Evolutionary conservation across 2,888 invertebrate species (phyloP), one percentile per base, ranked within the genome.

Genomic region (Capitulum mitella): DNA sequence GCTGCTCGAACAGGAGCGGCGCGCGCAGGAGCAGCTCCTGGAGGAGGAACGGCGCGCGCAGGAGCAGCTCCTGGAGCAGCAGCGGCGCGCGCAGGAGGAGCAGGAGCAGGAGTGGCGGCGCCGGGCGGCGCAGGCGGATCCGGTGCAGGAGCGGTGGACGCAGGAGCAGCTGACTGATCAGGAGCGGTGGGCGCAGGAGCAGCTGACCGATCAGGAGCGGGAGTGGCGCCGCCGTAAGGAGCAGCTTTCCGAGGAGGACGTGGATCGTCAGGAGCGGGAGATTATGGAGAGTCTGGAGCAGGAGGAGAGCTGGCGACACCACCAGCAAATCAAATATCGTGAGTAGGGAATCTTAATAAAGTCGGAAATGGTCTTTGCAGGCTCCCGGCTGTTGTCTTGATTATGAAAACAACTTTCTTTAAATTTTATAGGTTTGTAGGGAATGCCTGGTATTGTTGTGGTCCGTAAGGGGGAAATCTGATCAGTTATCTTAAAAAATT

Each of bases 281-380:
- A 90, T 91, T 78, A 90, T 90, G 80, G 90, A 90, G 84, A 87
- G 89, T 81, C 86, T 90, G 40, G 90, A 90, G 83, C 88, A 89
- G 85, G 86, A 89, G 86, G 87, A 92, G 86, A 87, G 91, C 85
- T 90, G 88, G 85, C 85, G 87, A 80, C 88, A 88, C 82, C 86
- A 85, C 61, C 85, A 85, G 83, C 84, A 81, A 84, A 80, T 79
- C 80, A 75, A 77, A 79, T 79, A 79, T 75, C 77, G 78, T 78
- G 46, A 79, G 70, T 78, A n/a, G n/a, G n/a, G n/a, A n/a, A n/a
- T n/a, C n/a, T n/a, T n/a, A n/a, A n/a, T n/a, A n/a, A n/a, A n/a
- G n/a, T n/a, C n/a, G n/a, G n/a, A n/a, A n/a, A n/a, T n/a, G n/a
- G n/a, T n/a, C n/a, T n/a, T n/a, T n/a, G n/a, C n/a, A n/a, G n/a